Percentiles rank a stretch among this genome's conserved stretches.
phyloP scores from a whole-genome alignment of 2,113 vertebrate genomes.

The Alouatta palliata region DNA sequence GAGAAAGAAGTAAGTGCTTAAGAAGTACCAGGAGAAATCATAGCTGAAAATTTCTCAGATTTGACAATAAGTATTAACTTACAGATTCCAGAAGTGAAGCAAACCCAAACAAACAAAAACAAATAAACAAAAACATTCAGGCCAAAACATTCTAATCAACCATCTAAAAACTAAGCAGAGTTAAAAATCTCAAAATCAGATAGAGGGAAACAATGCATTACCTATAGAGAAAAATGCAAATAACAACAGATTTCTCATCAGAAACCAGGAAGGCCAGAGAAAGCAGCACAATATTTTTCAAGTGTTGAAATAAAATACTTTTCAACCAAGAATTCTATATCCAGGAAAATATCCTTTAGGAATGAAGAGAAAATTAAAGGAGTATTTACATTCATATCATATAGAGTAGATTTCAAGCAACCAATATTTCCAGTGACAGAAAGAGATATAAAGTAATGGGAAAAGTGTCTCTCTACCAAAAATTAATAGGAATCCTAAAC shows the following conservation, averaged over 20 bases:
- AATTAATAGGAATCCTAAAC: background rate
- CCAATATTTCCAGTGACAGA: background rate
- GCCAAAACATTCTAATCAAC: background rate
- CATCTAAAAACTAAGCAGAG: background rate
- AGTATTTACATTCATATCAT: background rate
- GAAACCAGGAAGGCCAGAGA: background rate
- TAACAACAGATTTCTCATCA: background rate
- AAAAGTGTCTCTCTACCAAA: background rate
- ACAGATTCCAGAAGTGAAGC: background rate
- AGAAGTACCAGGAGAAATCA: background rate
- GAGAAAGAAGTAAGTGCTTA: background rate
- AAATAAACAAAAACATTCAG: background rate
- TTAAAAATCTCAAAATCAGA: constrained; percentile 29
- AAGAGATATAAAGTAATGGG: background rate
- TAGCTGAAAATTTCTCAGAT: background rate
- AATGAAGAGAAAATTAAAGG: background rate
- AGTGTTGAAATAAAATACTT: background rate
- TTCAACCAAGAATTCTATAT: background rate
- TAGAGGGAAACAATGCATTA: background rate
- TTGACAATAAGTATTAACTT: background rate
- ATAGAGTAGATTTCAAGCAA: background rate
- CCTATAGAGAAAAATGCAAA: background rate
- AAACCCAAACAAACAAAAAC: background rate
- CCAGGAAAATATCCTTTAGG: background rate
- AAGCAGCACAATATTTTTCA: background rate